Evolutionary conservation across 2,888 invertebrate genomes (phyloP), one percentile per base, ranked within the genome.

Genomic region (Drosophila glabriapex): DNA sequence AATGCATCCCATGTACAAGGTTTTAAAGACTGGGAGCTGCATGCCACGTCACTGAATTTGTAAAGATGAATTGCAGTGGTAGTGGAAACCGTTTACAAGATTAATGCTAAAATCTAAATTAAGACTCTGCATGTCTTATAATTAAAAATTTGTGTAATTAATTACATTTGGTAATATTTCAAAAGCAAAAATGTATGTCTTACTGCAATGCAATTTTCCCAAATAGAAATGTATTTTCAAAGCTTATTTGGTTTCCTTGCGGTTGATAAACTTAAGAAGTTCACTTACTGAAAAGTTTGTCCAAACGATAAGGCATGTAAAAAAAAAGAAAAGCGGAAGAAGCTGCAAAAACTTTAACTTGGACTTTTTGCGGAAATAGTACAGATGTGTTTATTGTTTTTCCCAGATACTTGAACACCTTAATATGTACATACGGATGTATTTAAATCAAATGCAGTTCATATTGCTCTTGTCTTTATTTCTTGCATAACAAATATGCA

Each of bases 1-100:
- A 80, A 82, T 82, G 79, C 79, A 78, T 78, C 54, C 31, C 65
- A 28, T 70, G 69, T 78, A 78, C 70, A 56, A 65, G 82, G 59
- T 63, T 66, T 46, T 61, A 52, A 52, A 50, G 78, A 73, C 68
- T 81, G 53, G 63, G 39, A 46, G 64, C 58, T 22, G 53, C 58
- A 53, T 53, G 46, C 22, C 68, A 56, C 25, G 41, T 55, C 35
- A 16, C 41, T 50, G 19, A 35, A 37, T 31, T 52, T 58, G 31
- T n/a, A 25, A 41, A 46, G 1, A 29, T 43, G n/a, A 37, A 22
- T 37, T 66, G 60, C 50, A 14, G 12, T 19, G 5, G 25, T n/a
- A 22, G 37, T 6, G 16, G 28, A 50, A 50, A 14, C 10, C 14
- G 22, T 16, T 22, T 16, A 22, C 46, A 16, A 22, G 16, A 46